A percentile compares a stretch with the other conserved stretches of the same genome.
Evolutionary conservation across 1,140 invertebrate genomes (phyloP).

Genomic region (Drosophila tropicalis): DNA sequence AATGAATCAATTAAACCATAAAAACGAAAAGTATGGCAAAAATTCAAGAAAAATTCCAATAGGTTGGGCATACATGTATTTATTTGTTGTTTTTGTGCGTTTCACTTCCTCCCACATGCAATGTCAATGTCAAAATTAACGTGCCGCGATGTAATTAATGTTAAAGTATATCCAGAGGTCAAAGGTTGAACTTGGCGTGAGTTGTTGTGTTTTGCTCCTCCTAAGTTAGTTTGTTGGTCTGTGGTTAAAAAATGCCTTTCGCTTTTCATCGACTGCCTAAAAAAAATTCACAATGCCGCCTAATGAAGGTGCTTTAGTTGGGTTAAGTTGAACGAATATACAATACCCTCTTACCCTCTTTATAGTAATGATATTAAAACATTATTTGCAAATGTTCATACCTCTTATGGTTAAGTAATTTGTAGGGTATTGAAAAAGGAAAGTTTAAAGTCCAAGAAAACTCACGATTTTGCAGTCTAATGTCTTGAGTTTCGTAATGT

Average conservation of each 20-base stretch:
- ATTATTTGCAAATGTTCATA: too few relatives aligned
- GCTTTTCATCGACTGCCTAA: conserved; percentile 52
- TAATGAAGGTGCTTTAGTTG: conserved; percentile 18
- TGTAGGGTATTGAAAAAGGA: conserved; percentile 54
- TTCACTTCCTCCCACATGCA: conserved; percentile 11
- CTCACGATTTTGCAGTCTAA: conserved; percentile 60
- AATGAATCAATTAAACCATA: conserved; percentile 11
- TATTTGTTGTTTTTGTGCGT: neutral
- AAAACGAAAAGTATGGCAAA: neutral
- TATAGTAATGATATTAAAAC: too few relatives aligned
- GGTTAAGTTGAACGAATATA: neutral
- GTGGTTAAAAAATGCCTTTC: conserved; percentile 33
- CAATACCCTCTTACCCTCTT: neutral
- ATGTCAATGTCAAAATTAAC: conserved; percentile 41
- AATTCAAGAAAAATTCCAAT: neutral
- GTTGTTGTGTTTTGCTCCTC: conserved; percentile 12
- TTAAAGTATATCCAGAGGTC: conserved; percentile 32
- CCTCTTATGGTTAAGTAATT: conserved; percentile 1
- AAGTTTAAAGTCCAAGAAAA: conserved; percentile 37
- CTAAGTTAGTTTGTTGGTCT: neutral
- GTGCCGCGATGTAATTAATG: conserved; percentile 53
- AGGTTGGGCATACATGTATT: neutral
- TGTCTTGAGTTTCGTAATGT: conserved; percentile 75
- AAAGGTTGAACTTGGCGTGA: conserved; percentile 62
- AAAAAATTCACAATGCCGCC: conserved; percentile 39